phyloP scores from a whole-genome alignment of 2,888 invertebrate genomes.

The Lissonota sp. region DNA sequence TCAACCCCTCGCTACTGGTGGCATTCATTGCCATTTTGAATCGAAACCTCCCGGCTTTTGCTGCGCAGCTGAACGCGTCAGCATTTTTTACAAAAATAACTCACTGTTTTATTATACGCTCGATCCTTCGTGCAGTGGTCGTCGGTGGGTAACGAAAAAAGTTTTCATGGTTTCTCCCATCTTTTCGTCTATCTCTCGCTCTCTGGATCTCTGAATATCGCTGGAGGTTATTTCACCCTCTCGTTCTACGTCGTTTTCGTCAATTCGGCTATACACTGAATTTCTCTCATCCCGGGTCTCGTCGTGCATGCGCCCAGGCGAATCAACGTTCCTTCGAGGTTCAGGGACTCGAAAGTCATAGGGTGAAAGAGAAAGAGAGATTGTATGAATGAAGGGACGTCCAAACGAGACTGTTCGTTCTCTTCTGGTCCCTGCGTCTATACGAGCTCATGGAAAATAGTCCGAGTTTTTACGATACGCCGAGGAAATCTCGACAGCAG shows the following conservation, averaged over 20 bases:
- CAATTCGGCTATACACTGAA: conserved; percentile 6
- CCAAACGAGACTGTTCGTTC: conserved; percentile 39
- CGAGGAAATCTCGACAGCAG: conserved; percentile 70
- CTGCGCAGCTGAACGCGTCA: conserved; percentile 44
- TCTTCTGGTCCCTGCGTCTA: conserved; percentile 1
- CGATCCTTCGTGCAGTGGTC: neutral
- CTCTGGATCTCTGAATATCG: conserved; percentile 39
- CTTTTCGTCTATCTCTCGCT: neutral
- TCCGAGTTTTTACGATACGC: conserved; percentile 69
- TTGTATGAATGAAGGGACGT: conserved; percentile 1
- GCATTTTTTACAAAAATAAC: conserved; percentile 48
- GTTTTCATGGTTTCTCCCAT: conserved; percentile 31
- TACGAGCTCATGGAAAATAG: conserved; percentile 26
- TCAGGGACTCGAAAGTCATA: neutral
- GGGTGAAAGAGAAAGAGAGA: neutral
- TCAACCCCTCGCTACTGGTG: conserved; percentile 18
- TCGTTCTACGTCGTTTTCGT: conserved; percentile 35
- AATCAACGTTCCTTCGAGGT: conserved; percentile 36
- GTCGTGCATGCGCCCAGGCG: neutral
- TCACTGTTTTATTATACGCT: conserved; percentile 35
- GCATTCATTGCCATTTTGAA: conserved; percentile 46
- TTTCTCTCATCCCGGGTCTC: conserved; percentile 15
- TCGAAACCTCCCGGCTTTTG: conserved; percentile 6
- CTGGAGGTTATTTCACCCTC: conserved; percentile 40
- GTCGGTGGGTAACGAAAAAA: conserved; percentile 44